Conservation (phyloP, 2,888 invertebrate genomes). For the Nymphalis urticae region DNA sequence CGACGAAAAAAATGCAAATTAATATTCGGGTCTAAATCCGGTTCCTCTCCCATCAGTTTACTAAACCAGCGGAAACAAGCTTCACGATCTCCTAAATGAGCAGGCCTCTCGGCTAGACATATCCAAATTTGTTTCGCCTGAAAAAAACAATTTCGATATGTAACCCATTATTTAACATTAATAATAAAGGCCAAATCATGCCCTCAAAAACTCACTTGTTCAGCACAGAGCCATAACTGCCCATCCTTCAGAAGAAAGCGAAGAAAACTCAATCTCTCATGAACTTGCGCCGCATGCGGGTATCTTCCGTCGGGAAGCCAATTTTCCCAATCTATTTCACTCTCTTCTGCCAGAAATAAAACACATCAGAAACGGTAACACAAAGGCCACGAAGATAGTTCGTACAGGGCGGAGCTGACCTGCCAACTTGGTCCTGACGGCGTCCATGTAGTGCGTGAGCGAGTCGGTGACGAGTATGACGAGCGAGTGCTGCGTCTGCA, state of each 20-base stretch:
- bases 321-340: slow-evolving; percentile 88
- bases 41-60: slow-evolving; percentile 97
- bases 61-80: slow-evolving; percentile 99
- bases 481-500: slow-evolving; percentile 95
- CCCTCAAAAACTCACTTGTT: slow-evolving; percentile 81
- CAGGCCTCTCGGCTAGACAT: slow-evolving; percentile 95
- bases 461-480: slow-evolving; percentile 97
- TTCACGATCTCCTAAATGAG: slow-evolving; percentile 95
- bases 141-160: slow-evolving; percentile 34
- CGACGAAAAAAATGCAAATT: slow-evolving; percentile 97
- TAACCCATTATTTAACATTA: neutral
- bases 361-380: neutral
- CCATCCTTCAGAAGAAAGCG: slow-evolving; percentile 96
- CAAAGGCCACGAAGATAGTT: neutral
- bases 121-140: slow-evolving; percentile 97
- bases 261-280: slow-evolving; percentile 95
- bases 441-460: slow-evolving; percentile 94
- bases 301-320: slow-evolving; percentile 94
- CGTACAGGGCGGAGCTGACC: slow-evolving; percentile 47
- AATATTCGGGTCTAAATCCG: slow-evolving; percentile 97
- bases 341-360: slow-evolving; percentile 81
- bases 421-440: slow-evolving; percentile 83
- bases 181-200: too few relatives aligned
- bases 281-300: slow-evolving; percentile 95
- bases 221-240: slow-evolving; percentile 97